Evolutionary conservation across 2,888 invertebrate species (phyloP).

Genomic region (Tethea ocularis): DNA sequence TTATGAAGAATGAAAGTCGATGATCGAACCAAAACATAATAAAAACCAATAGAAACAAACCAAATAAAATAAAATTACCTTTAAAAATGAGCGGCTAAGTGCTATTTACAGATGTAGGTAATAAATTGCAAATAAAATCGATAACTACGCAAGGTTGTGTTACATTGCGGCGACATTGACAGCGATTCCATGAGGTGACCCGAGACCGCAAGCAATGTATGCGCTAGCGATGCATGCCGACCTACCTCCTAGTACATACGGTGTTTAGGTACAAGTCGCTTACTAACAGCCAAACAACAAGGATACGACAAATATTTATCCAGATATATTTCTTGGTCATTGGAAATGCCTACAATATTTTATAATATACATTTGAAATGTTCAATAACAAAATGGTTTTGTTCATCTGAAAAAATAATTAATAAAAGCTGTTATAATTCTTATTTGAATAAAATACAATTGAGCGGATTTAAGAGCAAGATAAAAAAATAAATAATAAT

Average conservation of each 20-base stretch:
- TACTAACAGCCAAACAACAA: slow-evolving; percentile 37
- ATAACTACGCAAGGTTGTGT: slow-evolving; percentile 30
- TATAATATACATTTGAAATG: not conserved
- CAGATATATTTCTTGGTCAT: slow-evolving; percentile 34
- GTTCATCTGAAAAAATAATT: not conserved
- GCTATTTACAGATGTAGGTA: slow-evolving; percentile 25
- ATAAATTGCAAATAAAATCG: slow-evolving; percentile 37
- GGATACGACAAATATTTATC: slow-evolving; percentile 30
- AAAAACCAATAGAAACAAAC: slow-evolving; percentile 26
- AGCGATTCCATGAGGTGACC: slow-evolving; percentile 23
- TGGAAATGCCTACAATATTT: slow-evolving; percentile 29
- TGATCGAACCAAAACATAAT: slow-evolving; percentile 28
- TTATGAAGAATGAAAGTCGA: slow-evolving; percentile 25
- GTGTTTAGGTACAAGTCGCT: slow-evolving; percentile 13
- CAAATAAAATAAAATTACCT: slow-evolving; percentile 23
- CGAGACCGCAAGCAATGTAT: slow-evolving; percentile 54
- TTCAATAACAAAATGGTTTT: not conserved
- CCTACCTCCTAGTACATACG: slow-evolving; percentile 28
- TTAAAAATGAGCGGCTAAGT: slow-evolving; percentile 20
- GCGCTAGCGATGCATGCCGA: slow-evolving; percentile 44
- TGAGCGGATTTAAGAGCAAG: not conserved
- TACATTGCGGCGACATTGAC: slow-evolving; percentile 43
- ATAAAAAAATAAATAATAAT: not conserved
- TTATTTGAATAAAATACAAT: no score
- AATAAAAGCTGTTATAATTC: no score